Conservation (phyloP, 2,113 vertebrate genomes). For the Butorides virescens region DNA sequence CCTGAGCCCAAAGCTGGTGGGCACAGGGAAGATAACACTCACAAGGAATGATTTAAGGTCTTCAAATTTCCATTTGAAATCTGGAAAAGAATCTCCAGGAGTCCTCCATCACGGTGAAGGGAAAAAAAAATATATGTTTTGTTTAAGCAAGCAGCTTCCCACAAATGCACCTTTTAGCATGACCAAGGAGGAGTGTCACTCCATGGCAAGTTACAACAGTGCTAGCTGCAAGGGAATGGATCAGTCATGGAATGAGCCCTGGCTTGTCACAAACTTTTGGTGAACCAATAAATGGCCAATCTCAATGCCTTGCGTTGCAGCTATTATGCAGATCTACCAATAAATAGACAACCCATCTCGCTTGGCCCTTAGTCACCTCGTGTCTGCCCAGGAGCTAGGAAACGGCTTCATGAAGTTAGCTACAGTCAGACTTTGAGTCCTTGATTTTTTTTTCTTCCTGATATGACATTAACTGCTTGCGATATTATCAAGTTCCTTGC, state of each 20-base stretch:
- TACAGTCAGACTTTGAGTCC: not conserved
- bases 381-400: not conserved
- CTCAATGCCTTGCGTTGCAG: not conserved
- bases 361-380: not conserved
- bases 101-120: not conserved
- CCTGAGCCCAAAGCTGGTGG: not conserved
- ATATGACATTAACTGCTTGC: not conserved
- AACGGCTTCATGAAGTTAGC: not conserved
- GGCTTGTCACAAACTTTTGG: slow-evolving; percentile 19
- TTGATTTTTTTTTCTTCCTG: not conserved
- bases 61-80: not conserved
- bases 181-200: not conserved
- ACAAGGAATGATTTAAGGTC: not conserved
- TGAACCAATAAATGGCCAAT: not conserved
- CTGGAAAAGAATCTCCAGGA: not conserved
- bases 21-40: not conserved
- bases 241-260: not conserved
- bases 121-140: not conserved
- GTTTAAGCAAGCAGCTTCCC: not conserved
- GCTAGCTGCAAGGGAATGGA: not conserved
- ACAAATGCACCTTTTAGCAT: not conserved
- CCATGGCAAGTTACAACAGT: not conserved
- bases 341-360: not conserved
- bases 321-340: not conserved
- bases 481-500: not conserved